Evolutionary conservation across 1,140 invertebrate species (phyloP), one percentile per base, ranked within the genome.

Genomic region (honey bee (Apis mellifera)): DNA sequence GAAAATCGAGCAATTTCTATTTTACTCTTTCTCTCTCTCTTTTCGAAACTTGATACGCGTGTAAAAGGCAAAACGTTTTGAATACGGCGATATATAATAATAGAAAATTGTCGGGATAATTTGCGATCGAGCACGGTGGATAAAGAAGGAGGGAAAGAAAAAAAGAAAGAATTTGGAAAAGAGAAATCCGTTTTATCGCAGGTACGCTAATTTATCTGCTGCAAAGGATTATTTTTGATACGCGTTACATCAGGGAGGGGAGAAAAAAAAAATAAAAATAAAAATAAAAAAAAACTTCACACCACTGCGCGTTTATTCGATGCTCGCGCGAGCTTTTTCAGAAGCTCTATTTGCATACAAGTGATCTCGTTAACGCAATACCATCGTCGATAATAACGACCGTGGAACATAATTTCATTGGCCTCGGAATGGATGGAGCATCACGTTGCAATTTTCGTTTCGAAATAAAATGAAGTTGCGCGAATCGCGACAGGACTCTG

Each of bases 401-500:
- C 50, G 32, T 52, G 64, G 19, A 26, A 62, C 70, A 72, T 84
- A 86, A 86, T 86, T 80, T 78, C 70, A 86, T 87, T 75, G 55
- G 52, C 65, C 26, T 32, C 52, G 64, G 83, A 86, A 74, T 68
- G 32, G 68, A 48, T n/a, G 62, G 23, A 26, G 55, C 57, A 60
- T 78, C 55, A 68, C 57, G 77, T 52, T 68, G 59, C 71, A 86
- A 72, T 86, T 86, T 86, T 60, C 62, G 57, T 52, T 32, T 42
- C 4, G 60, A 69, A 70, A 87, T 86, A 65, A 87, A 86, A 73
- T 32, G 48, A 87, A 87, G 55, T 79, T 84, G 57, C 1, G 5
- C 12, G 60, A 50, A 42, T 55, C 73, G 70, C 73, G n/a, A 48
- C 72, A 76, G 26, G 57, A 68, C n/a, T 54, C 8, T 54, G 19